phyloP scores from a whole-genome alignment of 2,797 vertebrate genomes.

The Dicrostonyx torquatus region DNA sequence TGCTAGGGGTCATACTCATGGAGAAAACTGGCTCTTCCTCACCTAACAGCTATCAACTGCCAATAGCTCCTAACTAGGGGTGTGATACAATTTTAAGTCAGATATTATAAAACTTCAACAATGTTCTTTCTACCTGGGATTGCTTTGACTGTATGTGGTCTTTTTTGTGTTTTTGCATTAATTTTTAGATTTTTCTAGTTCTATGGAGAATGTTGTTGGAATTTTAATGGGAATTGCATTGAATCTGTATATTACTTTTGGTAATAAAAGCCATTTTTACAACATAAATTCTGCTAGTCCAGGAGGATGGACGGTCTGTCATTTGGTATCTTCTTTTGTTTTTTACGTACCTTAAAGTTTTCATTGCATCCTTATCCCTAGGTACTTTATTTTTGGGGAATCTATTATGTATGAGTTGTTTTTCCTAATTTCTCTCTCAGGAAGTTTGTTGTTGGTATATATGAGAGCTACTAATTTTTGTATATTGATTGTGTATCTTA shows the following conservation, averaged over 20 bases:
- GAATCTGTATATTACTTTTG: neutral
- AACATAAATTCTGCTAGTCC: neutral
- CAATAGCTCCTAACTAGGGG: neutral
- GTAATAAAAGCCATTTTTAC: slow-evolving; percentile 17
- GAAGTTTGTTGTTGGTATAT: neutral
- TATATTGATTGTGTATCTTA: neutral
- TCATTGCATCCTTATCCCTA: neutral
- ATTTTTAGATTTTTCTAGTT: neutral
- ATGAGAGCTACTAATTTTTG: neutral
- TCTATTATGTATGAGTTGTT: neutral
- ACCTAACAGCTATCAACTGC: neutral
- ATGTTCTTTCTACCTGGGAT: neutral
- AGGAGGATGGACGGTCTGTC: neutral
- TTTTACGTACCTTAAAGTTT: neutral
- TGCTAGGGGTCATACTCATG: neutral
- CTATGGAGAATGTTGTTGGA: neutral
- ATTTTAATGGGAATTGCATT: neutral
- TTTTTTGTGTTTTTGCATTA: neutral
- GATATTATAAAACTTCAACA: neutral
- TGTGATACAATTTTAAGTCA: neutral
- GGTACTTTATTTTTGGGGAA: neutral
- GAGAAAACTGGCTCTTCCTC: neutral
- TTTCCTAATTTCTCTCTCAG: neutral
- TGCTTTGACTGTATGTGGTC: neutral
- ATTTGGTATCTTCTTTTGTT: neutral